Base-by-base conservation (phyloP, 1,140 invertebrate species). In the Liolophura sinensis region DNA sequence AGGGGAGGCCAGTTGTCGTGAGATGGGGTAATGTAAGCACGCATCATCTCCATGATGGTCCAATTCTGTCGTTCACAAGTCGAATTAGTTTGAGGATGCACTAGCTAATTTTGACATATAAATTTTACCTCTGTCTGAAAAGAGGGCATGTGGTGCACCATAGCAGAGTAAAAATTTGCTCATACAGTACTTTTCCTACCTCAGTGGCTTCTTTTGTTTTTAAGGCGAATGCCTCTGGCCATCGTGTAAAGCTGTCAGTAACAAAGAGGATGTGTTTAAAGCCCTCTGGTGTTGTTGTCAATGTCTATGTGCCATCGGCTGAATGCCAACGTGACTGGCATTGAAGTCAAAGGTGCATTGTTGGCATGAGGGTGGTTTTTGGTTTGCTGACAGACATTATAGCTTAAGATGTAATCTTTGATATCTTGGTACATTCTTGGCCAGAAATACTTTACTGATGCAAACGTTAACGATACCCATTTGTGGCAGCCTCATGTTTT, bases 61-160 rank as follows among this genome's bases (percentile, higher is more conserved):
- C 18, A 18, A 59, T 68, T 68, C 7, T 27, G 15, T 20, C 61
- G 48, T 60, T 67, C 60, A n/a, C 51, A 62, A 12, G 40, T 22
- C 1, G 25, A 40, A 50, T 67, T 67, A 4, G 47, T 63, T 47
- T 62, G 31, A n/a, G 65, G 65, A 27, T 67, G 62, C 54, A 25
- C 18, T 14, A 14, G 58, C 46, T 25, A 64, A n/a, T 24, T 57
- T 56, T 1, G 31, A 48, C 31, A 64, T 11, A 24, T 57, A 64
- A 49, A 22, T 57, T 64, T 6, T 3, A 47, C 62, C 62, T 20
- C 52, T 20, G 58, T 68, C 65, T 49, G 64, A 40, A 15, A 66
- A 20, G 11, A 66, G n/a, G 1, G 64, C 20, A 18, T 18, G 46
- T 9, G 63, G 63, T 12, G 63, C 52, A 9, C 63, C 63, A 59